phyloP scores from a whole-genome alignment of 53 echinoderm and acorn worm species.

The Apostichopus leukothele region DNA sequence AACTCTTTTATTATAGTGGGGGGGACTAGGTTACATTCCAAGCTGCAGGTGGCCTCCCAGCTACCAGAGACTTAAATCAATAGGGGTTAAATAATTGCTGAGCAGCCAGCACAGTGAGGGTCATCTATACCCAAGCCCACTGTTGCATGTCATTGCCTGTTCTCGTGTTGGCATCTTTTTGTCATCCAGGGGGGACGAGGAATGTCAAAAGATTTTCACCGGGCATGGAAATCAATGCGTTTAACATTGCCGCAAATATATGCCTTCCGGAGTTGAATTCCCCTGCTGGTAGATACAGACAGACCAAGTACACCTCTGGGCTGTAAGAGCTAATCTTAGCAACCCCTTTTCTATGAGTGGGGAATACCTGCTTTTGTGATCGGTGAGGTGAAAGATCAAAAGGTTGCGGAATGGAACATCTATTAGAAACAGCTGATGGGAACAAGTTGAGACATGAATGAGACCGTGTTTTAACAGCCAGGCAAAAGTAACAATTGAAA shows the following conservation, averaged over 20 bases:
- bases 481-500: neutral
- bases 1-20: slow-evolving; percentile 25
- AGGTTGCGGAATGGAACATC: slow-evolving; percentile 19
- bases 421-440: neutral
- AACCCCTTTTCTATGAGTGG: neutral
- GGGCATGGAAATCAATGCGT: slow-evolving; percentile 22
- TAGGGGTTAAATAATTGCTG: slow-evolving; percentile 7
- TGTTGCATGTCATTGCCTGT: slow-evolving; percentile 9
- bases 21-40: slow-evolving; percentile 26
- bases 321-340: slow-evolving; percentile 12
- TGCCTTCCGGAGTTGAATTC: neutral
- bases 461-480: neutral
- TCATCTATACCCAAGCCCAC: neutral
- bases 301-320: slow-evolving; percentile 4
- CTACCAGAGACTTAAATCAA: slow-evolving; percentile 10
- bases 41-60: slow-evolving; percentile 3
- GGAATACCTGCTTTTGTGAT: slow-evolving; percentile 22
- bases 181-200: neutral
- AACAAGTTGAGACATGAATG: slow-evolving; percentile 21
- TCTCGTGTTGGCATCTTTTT: neutral
- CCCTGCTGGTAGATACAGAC: neutral
- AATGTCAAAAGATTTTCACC: neutral
- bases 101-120: slow-evolving; percentile 22
- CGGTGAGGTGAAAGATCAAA: slow-evolving; percentile 15
- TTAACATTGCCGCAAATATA: neutral